These are phyloP conservation scores for Laticauda laticaudata DNA, from an alignment of 2,113 vertebrate species.

Conservation along the genomic window DNA sequence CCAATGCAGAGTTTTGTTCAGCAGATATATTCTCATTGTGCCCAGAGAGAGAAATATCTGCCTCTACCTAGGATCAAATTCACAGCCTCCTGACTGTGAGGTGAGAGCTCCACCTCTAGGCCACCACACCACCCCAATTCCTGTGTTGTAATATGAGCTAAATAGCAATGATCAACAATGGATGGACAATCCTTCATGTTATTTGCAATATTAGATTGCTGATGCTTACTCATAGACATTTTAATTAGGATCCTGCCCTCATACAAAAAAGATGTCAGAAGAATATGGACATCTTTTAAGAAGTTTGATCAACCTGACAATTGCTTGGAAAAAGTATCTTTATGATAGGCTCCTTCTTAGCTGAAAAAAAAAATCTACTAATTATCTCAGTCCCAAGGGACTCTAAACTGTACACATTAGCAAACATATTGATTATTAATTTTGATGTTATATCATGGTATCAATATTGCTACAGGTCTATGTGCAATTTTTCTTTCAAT, in stretches of 20 bases:
- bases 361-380: background rate
- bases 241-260: background rate
- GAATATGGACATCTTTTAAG: background rate
- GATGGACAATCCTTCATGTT: background rate
- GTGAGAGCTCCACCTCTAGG: no score
- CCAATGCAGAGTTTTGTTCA: no score
- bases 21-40: no score
- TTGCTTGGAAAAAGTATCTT: background rate
- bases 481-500: background rate
- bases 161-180: background rate
- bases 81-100: no score
- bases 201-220: background rate
- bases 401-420: background rate
- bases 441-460: background rate
- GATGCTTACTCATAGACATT: background rate
- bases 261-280: background rate
- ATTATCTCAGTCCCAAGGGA: background rate
- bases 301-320: background rate
- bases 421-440: background rate
- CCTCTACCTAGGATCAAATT: no score
- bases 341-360: background rate
- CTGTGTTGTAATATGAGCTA: background rate
- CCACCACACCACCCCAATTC: background rate
- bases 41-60: no score
- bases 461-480: background rate